Evolutionary conservation across 2,113 vertebrate species (phyloP), one percentile per base, ranked within the genome.

Genomic region (Ovis canadensis): DNA sequence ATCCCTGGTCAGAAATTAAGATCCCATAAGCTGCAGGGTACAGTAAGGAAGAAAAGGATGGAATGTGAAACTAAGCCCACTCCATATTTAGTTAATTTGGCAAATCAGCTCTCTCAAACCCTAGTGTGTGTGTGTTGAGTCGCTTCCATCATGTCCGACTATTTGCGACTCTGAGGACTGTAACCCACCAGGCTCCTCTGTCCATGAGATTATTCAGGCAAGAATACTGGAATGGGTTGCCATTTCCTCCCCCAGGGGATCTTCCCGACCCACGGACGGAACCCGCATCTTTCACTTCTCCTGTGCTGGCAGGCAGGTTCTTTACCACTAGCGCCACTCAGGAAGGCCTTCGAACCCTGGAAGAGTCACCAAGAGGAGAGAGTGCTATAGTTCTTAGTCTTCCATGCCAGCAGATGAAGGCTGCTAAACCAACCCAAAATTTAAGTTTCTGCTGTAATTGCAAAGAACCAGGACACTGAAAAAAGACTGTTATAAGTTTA

Each of bases 101-200:
- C 84, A 87, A 48, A 48, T 62, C 43, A 23, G 29, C 17, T 48
- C 40, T 45, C 15, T 81, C 43, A 14, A 71, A 12, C 10, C 19
- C 5, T 36, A 36, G 19, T 23, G n/a, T 40, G n/a, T 40, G 17
- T 36, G 19, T 23, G 67, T 12, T 11, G 19, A 36, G 64, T 23
- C 0, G n/a, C 64, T 71, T 71, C 19, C 23, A 10, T 71, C 0
- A 1, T 36, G 1, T 71, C 19, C 0, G 0, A 23, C 67, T 71
- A 12, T 23, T 71, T 71, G n/a, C 19, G 0, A 12, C 67, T 19
- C 67, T n/a, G 23, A 40, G 67, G n/a, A 23, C 67, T 40, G 5
- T 40, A 23, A 40, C 23, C n/a, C n/a, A 13, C n/a, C 67, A 40
- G n/a, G 19, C 67, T 71, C 3, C 67, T 71, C 67, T 71, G 67